phyloP scores from a whole-genome alignment of 2,888 invertebrate genomes.

The Caenorhabditis doughertyi region DNA sequence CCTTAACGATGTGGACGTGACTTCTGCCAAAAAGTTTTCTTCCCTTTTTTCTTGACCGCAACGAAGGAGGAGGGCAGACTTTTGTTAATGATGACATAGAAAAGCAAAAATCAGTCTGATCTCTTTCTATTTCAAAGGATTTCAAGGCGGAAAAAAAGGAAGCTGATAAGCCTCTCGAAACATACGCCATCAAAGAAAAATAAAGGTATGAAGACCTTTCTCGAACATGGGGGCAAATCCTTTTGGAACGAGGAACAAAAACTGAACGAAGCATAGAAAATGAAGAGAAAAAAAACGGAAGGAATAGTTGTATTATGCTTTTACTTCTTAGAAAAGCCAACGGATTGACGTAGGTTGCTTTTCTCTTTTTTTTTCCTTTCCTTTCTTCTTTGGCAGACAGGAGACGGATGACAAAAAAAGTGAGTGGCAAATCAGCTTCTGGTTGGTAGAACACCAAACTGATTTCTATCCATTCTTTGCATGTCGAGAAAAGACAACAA shows the following conservation, averaged over 20 bases:
- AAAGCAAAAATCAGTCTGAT: slow-evolving; percentile 48
- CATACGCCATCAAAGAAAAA: neutral
- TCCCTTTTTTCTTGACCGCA: slow-evolving; percentile 18
- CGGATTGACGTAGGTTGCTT: slow-evolving; percentile 46
- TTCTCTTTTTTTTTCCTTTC: slow-evolving; percentile 1
- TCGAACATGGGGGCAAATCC: neutral
- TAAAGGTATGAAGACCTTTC: slow-evolving; percentile 19
- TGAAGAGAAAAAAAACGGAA: slow-evolving; percentile 3
- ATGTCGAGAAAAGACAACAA: no score
- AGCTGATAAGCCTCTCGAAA: slow-evolving; percentile 5
- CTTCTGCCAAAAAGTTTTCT: slow-evolving; percentile 28
- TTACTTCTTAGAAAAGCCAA: slow-evolving; percentile 25
- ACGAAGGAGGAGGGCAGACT: slow-evolving; percentile 11
- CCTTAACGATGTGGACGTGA: slow-evolving; percentile 28
- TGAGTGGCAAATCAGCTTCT: slow-evolving; percentile 38
- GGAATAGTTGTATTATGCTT: slow-evolving; percentile 41
- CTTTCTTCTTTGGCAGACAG: slow-evolving; percentile 27
- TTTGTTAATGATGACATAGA: slow-evolving; percentile 32
- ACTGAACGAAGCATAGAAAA: slow-evolving; percentile 19
- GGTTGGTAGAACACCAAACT: slow-evolving; percentile 46
- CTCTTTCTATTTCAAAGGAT: slow-evolving; percentile 29
- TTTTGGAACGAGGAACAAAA: slow-evolving; percentile 19
- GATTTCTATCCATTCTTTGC: neutral
- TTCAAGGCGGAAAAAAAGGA: neutral
- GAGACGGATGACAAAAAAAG: slow-evolving; percentile 19